Conservation (phyloP, 1,140 invertebrate species). For the Luehdorfia chinensis region DNA sequence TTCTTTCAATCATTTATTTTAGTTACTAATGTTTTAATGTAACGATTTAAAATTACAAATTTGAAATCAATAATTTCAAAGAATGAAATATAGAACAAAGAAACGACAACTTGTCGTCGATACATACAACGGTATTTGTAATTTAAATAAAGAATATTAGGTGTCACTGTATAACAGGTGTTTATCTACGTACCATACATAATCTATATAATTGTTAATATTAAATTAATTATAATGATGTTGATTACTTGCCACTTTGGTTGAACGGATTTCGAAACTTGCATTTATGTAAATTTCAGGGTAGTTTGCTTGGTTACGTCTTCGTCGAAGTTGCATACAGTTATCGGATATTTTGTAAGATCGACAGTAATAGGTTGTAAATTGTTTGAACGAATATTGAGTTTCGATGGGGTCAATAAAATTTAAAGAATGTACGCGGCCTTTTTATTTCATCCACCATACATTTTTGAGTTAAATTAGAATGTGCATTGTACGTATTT, state of each 20-base stretch:
- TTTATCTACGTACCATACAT: constrained; percentile 63
- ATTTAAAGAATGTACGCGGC: constrained; percentile 61
- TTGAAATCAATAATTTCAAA: not conserved
- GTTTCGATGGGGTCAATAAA: constrained; percentile 73
- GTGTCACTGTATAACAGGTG: constrained; percentile 73
- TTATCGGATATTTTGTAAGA: constrained; percentile 52
- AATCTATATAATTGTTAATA: constrained; percentile 75
- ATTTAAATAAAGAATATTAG: constrained; percentile 54
- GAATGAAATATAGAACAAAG: not conserved
- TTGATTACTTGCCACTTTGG: constrained; percentile 60
- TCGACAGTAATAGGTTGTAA: constrained; percentile 57
- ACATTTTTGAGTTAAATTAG: not conserved
- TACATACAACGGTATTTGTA: constrained; percentile 54
- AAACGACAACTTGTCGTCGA: not conserved
- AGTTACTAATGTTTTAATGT: too few relatives aligned
- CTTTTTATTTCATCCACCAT: constrained; percentile 32
- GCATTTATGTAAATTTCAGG: constrained; percentile 24
- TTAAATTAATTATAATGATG: constrained; percentile 71
- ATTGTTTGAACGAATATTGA: constrained; percentile 66
- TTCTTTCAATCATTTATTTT: too few relatives aligned
- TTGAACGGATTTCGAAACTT: constrained; percentile 23
- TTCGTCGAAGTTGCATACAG: constrained; percentile 32
- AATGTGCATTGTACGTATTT: too few relatives aligned
- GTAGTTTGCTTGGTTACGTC: constrained; percentile 37
- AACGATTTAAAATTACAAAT: not conserved